Evolutionary conservation across 2,888 invertebrate genomes (phyloP).

Genomic region (Carterocephalus palaemon): DNA sequence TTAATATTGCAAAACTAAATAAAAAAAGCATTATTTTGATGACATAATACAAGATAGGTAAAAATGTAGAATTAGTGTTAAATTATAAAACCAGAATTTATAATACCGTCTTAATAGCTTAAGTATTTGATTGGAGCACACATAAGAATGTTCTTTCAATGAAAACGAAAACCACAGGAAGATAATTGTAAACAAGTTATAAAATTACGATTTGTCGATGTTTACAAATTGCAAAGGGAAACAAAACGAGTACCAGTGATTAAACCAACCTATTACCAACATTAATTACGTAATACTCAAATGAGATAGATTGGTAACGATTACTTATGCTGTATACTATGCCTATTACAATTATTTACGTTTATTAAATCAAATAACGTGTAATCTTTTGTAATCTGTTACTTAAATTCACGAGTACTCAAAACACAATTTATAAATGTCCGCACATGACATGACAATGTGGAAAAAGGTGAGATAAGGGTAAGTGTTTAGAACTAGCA

Average conservation of each 20-base stretch:
- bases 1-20: no score
- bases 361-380: conserved; percentile 14
- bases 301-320: conserved; percentile 18
- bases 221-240: conserved; percentile 15
- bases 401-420: no score
- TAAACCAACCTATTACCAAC: conserved; percentile 9
- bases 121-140: no score
- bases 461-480: neutral
- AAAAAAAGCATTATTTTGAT: no score
- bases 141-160: no score
- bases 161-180: conserved; percentile 7
- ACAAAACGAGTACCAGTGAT: conserved; percentile 6
- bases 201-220: conserved; percentile 15
- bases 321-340: conserved; percentile 12
- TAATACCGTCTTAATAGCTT: no score
- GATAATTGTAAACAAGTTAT: conserved; percentile 6
- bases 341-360: conserved; percentile 13
- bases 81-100: no score
- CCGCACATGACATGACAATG: no score
- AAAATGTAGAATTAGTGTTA: no score
- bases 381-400: neutral
- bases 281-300: conserved; percentile 12
- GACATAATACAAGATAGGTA: no score
- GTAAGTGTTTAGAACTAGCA: no score
- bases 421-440: no score